Conservation (phyloP, 2,113 vertebrate genomes). For the Neolamprologus longior region DNA sequence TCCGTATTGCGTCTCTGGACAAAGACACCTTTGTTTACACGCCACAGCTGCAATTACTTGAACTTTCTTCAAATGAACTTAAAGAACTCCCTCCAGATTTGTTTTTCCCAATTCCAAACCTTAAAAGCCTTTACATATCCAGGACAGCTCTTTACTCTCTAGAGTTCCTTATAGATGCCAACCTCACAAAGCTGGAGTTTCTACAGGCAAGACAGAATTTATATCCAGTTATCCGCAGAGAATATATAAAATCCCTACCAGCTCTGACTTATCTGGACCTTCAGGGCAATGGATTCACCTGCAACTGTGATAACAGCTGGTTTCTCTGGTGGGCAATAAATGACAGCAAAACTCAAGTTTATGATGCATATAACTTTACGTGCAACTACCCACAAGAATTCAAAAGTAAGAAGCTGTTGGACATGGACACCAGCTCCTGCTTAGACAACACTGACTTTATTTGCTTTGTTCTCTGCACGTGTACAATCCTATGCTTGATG, state of each 20-base stretch:
- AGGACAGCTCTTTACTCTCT: slow-evolving; percentile 44
- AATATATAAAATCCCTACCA: slow-evolving; percentile 37
- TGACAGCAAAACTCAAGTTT: slow-evolving; percentile 56
- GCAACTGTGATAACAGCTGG: slow-evolving; percentile 60
- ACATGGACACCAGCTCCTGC: slow-evolving; percentile 42
- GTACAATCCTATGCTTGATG: slow-evolving; percentile 24
- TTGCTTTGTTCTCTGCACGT: slow-evolving; percentile 33
- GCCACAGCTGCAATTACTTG: slow-evolving; percentile 46
- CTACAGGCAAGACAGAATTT: slow-evolving; percentile 52
- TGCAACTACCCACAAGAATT: slow-evolving; percentile 62
- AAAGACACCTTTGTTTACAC: slow-evolving; percentile 50
- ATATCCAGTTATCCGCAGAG: slow-evolving; percentile 24
- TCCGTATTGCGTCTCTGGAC: slow-evolving; percentile 17
- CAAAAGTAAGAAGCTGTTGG: slow-evolving; percentile 35
- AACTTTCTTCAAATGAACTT: slow-evolving; percentile 62
- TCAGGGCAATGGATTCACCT: slow-evolving; percentile 59
- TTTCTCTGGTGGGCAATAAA: slow-evolving; percentile 54
- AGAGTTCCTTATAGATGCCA: slow-evolving; percentile 53
- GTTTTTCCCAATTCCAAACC: slow-evolving; percentile 44
- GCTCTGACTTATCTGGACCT: slow-evolving; percentile 60
- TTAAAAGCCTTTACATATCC: slow-evolving; percentile 59
- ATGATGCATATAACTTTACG: slow-evolving; percentile 50
- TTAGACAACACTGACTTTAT: slow-evolving; percentile 7
- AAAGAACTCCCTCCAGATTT: slow-evolving; percentile 6
- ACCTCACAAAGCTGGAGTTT: slow-evolving; percentile 45